Base-by-base conservation (phyloP, 2,797 vertebrate genomes). In the Xenopus petersii region DNA sequence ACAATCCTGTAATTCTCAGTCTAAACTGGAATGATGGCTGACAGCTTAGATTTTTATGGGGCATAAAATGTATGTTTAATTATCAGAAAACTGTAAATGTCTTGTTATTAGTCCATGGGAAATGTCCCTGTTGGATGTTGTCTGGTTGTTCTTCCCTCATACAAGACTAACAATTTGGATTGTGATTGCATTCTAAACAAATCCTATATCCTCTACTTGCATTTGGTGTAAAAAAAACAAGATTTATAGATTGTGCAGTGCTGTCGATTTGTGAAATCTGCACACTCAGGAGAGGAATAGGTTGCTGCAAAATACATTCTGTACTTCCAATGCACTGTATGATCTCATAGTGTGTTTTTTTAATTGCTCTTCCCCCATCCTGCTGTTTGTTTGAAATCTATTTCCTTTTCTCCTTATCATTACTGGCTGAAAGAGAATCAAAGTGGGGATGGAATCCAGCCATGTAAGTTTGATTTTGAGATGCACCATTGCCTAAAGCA, bases 1-100 rank as follows among this genome's bases (percentile, higher is more conserved):
- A 72, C 70, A 56, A 61, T 48, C 60, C 26, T 51, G 70, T 72
- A 72, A 77, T 77, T 63, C 75, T 62, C 69, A 7, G 64, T 75
- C 68, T 77, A 66, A 77, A 67, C 66, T n/a, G 62, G 48, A 33
- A 71, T 77, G 75, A 72, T 36, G 61, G 47, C 48, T 46, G 69
- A 49, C 46, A 63, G 64, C 64, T 30, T 62, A 36, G 59, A 63
- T 72, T 77, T 67, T 67, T 56, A 77, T 66, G 48, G 64, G 46
- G 12, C 49, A 49, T 67, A 62, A 76, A 72, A 71, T 47, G n/a
- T 67, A 71, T 47, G n/a, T 67, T 58, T 77, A 65, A 72, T 67
- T 72, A 67, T 60, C 56, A 17, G 64, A 46, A 61, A 63, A 67
- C 49, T 59, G 58, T 67, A 55, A 77, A 71, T 56, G 56, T 72